Percentiles rank a stretch among this genome's conserved stretches.
Conservation (phyloP, 1,140 invertebrate genomes). For the Plutomurus gul region DNA sequence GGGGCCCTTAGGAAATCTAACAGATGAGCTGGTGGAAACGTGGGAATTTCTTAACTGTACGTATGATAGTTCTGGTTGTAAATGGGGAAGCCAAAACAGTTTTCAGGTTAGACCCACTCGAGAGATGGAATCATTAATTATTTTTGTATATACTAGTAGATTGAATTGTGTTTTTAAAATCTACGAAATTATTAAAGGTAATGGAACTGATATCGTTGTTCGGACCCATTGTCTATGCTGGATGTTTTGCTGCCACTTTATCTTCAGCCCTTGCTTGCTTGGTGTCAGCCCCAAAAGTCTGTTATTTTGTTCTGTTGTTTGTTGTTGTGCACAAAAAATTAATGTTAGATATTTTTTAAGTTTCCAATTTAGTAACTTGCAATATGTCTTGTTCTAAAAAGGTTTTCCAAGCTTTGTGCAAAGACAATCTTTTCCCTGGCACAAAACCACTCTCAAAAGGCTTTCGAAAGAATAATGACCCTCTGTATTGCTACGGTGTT, state of each 20-base stretch:
- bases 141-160: no score
- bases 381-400: no score
- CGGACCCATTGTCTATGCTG: constrained; percentile 90
- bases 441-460: constrained; percentile 89
- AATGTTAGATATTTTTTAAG: constrained; percentile 82
- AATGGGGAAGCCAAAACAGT: constrained; percentile 79
- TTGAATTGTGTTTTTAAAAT: no score
- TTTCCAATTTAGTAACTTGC: no score
- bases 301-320: no score
- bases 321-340: no score
- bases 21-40: constrained; percentile 45
- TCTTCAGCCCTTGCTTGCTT: constrained; percentile 67
- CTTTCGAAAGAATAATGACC: constrained; percentile 87
- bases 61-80: constrained; percentile 57
- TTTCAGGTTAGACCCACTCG: no score
- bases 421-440: constrained; percentile 92
- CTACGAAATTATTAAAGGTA: constrained; percentile 66
- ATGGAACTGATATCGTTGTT: constrained; percentile 87
- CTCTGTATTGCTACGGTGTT: constrained; percentile 87
- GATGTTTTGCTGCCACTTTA: constrained; percentile 76
- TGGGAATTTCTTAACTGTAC: not conserved
- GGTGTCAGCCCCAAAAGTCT: constrained; percentile 66
- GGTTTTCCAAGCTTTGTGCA: constrained; percentile 86
- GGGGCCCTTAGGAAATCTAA: constrained; percentile 62
- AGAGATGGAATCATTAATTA: no score